A percentile compares a stretch with the other conserved stretches of the same genome.
Conservation (phyloP, 2,888 invertebrate species). For the Aelia acuminata region DNA sequence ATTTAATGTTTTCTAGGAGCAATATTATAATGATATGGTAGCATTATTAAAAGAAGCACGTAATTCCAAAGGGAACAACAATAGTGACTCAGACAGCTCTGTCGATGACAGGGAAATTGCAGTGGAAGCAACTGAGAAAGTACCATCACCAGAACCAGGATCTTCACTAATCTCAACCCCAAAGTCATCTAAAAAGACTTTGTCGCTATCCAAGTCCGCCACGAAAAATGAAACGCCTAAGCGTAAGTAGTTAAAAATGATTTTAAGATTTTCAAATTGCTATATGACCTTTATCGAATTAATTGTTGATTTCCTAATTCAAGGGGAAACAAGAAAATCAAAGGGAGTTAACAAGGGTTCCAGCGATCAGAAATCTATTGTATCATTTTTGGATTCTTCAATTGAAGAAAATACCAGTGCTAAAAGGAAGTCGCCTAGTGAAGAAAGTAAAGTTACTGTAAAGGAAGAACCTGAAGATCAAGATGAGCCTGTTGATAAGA, state of each 20-base stretch:
- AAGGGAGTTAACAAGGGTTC: not conserved
- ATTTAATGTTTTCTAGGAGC: slow-evolving; percentile 62
- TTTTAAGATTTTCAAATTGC: not conserved
- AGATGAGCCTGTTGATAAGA: slow-evolving; percentile 53
- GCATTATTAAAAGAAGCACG: slow-evolving; percentile 58
- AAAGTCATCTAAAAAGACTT: slow-evolving; percentile 43
- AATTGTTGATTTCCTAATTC: slow-evolving; percentile 19
- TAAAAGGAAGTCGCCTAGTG: slow-evolving; percentile 48
- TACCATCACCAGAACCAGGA: not conserved
- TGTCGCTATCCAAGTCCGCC: slow-evolving; percentile 10
- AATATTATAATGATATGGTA: slow-evolving; percentile 65
- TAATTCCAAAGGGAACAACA: not conserved
- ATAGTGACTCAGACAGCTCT: slow-evolving; percentile 53
- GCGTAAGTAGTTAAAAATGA: not conserved
- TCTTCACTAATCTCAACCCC: slow-evolving; percentile 44
- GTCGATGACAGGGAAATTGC: slow-evolving; percentile 58
- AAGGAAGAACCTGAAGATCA: slow-evolving; percentile 37
- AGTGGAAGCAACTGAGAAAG: not conserved
- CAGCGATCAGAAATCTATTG: not conserved
- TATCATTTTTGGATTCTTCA: slow-evolving; percentile 36
- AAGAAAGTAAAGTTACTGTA: slow-evolving; percentile 16
- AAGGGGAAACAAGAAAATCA: slow-evolving; percentile 11
- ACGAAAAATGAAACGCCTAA: slow-evolving; percentile 14
- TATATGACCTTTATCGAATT: not conserved
- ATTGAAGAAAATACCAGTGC: not conserved